Evolutionary conservation across 2,797 vertebrate genomes (phyloP), one percentile per base, ranked within the genome.

Genomic region (Sebastes steindachneri): DNA sequence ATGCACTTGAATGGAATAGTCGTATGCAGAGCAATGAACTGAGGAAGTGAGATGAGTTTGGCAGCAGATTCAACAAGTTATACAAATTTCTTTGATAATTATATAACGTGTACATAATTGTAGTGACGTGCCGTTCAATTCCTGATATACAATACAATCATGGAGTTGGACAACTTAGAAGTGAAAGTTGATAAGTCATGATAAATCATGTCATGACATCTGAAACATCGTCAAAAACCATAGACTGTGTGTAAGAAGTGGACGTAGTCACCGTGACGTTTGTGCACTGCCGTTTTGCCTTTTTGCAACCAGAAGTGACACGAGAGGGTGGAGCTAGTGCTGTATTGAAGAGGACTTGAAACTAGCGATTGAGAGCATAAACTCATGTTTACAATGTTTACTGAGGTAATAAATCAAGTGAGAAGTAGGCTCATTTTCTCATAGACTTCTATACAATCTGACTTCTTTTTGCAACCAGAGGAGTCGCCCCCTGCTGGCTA

Each of bases 21-120:
- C 26, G 9, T 19, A 33, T 21, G 29, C 9, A 53, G 14, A 51
- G 2, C 26, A 7, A 26, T 63, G 35, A 77, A 75, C 72, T 75
- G 28, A 78, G 14, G 33, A 54, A 29, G 14, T 26, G 60, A 68
- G 68, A 33, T 15, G 23, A 55, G 48, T 65, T 58, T 71, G 28
- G 41, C 28, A n/a, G 26, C 11, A 33, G 57, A 60, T 64, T 62
- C 6, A 54, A 51, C 35, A 65, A 29, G 45, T 57, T 28, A 9
- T 3, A 62, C 53, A 9, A 9, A 67, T 59, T 10, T 23, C 4
- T 41, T 59, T 77, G 8, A 23, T 5, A 35, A 19, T 23, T 31
- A 37, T 31, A 37, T 41, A 31, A 70, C 9, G 53, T 0, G 9
- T 19, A 25, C 5, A 0, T 23, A n/a, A 48, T 19, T 55, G 7